Base-by-base conservation (phyloP, 2,113 vertebrate species). In the Perca flavescens region DNA sequence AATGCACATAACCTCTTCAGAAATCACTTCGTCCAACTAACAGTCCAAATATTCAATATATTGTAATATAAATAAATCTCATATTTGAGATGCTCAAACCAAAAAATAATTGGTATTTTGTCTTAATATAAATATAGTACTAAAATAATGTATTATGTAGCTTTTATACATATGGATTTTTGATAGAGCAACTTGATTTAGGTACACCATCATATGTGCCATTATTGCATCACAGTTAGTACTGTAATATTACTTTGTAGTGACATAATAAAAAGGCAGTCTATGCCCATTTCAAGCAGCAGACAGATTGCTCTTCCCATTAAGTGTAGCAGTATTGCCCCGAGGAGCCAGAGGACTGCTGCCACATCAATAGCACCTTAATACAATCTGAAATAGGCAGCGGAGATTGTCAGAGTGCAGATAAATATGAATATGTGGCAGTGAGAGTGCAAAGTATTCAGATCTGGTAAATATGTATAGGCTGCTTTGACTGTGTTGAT, bases 321-420 rank as follows among this genome's bases (percentile, higher is more conserved):
- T 70, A 60, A 76, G 58, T 77, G 72, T 9, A 73, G 62, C 34
- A 10, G 52, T 36, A n/a, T 54, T 70, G 57, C 79, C 83, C 83
- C 56, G 40, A 43, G 79, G 1, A 87, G 86, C 80, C 64, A 56
- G 34, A 86, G 80, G 82, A 47, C 76, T 40, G 77, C 91, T 87
- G 79, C 81, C 77, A 75, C 86, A 93, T 91, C 87, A 86, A 88
- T 86, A 89, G 86, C 78, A 62, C 80, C 82, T 66, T 87, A 83
- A 89, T 87, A 82, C 58, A 79, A 81, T 66, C 79, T 81, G 80
- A 82, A 88, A 86, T 57, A 64, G 80, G 74, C 52, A 58, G 76
- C 72, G 10, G 9, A 11, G 40, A 43, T 43, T 43, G 11, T 81
- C 31, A 16, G 52, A 74, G 65, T 1, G 28, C 72, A 47, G 81